Evolutionary conservation across 2,113 vertebrate genomes (phyloP), one percentile per base, ranked within the genome.

Genomic region (Pseudopodoces humilis): DNA sequence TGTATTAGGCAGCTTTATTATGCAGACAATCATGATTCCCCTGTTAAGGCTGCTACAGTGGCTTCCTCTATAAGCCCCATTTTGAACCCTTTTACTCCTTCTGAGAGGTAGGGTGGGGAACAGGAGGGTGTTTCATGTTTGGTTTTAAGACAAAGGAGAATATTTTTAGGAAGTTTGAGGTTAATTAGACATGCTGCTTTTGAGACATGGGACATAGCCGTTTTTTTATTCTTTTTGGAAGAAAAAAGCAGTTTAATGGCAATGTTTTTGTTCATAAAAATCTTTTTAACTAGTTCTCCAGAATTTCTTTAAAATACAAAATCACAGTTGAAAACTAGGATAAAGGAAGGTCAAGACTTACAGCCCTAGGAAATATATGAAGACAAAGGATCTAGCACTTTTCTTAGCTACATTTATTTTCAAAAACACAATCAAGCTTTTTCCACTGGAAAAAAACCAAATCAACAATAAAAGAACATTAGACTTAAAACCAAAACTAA

Each of bases 81-180:
- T 95, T 81, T 84, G 60, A 82, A 65, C 46, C 53, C 50, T 84
- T 86, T 87, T 83, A 78, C 79, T 92, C 62, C 15, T 94, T 92
- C 90, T 79, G 22, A 90, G 83, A 92, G 37, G 46, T 33, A 81
- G 93, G 92, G 88, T 92, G 92, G 89, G 78, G 94, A 95, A 83
- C 86, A 59, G 90, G 77, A 96, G 87, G 94, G 92, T 96, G 93
- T 97, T 92, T 95, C 83, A 95, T 89, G 87, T 96, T 95, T 97
- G 94, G 88, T 86, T 96, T 96, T 87, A 92, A 94, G 92, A 95
- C 91, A 96, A 91, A 86, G 56, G 86, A 95, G 87, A 97, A 93
- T 91, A 96, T 97, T 97, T 97, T 96, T 95, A 96, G 96, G 94
- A 97, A 97, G 93, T 91, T 77, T 96, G 91, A 96, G 93, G 90